Base-by-base conservation (phyloP, 2,888 invertebrate genomes). In the Mythimna impura region DNA sequence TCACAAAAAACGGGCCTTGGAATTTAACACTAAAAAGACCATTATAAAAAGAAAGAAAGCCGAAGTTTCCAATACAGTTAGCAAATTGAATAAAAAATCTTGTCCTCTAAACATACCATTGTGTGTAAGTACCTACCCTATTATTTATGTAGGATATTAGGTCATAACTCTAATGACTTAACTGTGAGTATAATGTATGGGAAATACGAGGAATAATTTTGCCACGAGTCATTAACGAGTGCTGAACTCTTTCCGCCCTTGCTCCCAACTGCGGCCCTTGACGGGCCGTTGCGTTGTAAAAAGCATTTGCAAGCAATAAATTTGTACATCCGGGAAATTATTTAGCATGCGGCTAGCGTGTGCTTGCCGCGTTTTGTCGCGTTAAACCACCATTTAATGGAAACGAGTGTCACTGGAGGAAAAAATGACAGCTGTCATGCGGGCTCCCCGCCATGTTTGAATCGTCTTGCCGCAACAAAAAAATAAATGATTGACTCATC, bases 351-450 rank as follows among this genome's bases (percentile, higher is more conserved):
- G 76, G 81, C 82, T 86, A 89, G 87, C 86, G 86, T 80, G 76
- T 78, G 65, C 77, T 83, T 72, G 84, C 87, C 87, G 76, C 87
- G 84, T 90, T 88, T 82, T 82, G 67, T 78, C 81, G 81, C 81
- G 69, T 66, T 81, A 78, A 76, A 71, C 79, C 76, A 80, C 75
- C 71, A 71, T 76, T 62, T 81, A 75, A 77, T 78, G 73, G 76
- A 74, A 85, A 82, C 63, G 69, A 75, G 80, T 80, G 78, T 76
- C 85, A 78, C 58, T 76, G 60, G 60, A 61, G 50, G 62, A 79
- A 85, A 86, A 89, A 85, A 85, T 89, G 90, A 89, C 93, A 93
- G 90, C 90, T 93, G 93, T 90, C 90, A 90, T 89, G 91, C 90
- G 93, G 92, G 91, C 76, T 9, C 20, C n/a, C 36, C 63, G 77